These are phyloP conservation scores for Neomicropteryx cornuta DNA, from an alignment of 1,140 invertebrate species.

Conservation along the genomic window DNA sequence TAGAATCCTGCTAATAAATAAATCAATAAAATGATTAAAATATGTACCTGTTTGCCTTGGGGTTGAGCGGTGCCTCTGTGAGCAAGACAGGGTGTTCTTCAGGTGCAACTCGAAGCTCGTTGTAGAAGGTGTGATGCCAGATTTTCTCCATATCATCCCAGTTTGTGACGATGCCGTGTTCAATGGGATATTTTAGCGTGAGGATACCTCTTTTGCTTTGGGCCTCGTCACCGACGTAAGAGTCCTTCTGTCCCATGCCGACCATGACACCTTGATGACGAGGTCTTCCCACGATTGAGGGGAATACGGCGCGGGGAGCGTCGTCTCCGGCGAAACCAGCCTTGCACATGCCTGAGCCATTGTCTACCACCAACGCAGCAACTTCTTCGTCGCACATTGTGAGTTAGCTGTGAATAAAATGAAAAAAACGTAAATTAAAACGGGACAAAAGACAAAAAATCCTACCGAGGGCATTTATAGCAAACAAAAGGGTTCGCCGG, in stretches of 20 bases:
- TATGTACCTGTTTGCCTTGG: slow-evolving; percentile 56
- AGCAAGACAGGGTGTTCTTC: slow-evolving; percentile 83
- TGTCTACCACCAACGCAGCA: slow-evolving; percentile 74
- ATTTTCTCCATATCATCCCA: slow-evolving; percentile 98
- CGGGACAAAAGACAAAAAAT: no score
- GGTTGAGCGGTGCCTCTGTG: no score
- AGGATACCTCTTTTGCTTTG: slow-evolving; percentile 82
- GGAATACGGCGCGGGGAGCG: slow-evolving; percentile 74
- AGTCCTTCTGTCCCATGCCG: slow-evolving; percentile 94
- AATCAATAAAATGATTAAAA: no score
- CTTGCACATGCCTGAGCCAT: slow-evolving; percentile 84
- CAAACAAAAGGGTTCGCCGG: no score
- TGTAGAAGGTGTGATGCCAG: slow-evolving; percentile 94
- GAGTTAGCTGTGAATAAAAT: slow-evolving; percentile 18
- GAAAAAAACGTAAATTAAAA: no score
- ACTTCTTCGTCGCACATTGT: slow-evolving; percentile 84
- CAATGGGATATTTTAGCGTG: slow-evolving; percentile 75
- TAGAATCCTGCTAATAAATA: no score
- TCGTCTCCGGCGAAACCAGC: slow-evolving; percentile 81
- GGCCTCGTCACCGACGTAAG: no score
- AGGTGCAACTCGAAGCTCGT: slow-evolving; percentile 84
- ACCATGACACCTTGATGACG: slow-evolving; percentile 80
- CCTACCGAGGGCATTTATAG: no score
- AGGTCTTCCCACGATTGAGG: slow-evolving; percentile 71
- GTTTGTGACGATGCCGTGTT: slow-evolving; percentile 85